phyloP scores from a whole-genome alignment of 2,888 invertebrate genomes.

The Laspeyria flexula region DNA sequence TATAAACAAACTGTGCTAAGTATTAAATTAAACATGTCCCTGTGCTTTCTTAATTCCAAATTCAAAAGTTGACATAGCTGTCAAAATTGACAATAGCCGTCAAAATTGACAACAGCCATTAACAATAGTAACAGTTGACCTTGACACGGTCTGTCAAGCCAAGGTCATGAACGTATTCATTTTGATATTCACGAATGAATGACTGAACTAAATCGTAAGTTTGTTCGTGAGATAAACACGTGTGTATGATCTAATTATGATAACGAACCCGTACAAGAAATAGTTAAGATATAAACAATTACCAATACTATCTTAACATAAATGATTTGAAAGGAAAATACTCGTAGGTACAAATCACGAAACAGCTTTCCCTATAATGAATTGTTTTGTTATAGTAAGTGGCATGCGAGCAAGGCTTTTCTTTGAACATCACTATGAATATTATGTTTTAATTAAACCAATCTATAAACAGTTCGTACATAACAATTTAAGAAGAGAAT shows the following conservation, averaged over 20 bases:
- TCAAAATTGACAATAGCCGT: conserved; percentile 66
- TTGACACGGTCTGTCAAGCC: conserved; percentile 64
- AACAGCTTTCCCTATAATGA: too few relatives aligned
- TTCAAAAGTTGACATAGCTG: conserved; percentile 54
- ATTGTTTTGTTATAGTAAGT: too few relatives aligned
- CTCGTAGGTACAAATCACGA: too few relatives aligned
- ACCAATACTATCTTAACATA: too few relatives aligned
- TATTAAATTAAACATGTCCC: conserved; percentile 19
- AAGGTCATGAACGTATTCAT: conserved; percentile 59
- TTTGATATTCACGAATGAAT: conserved; percentile 42
- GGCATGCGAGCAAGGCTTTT: too few relatives aligned
- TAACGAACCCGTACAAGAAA: too few relatives aligned
- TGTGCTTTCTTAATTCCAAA: conserved; percentile 43
- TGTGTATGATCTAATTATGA: conserved; percentile 37
- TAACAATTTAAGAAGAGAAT: too few relatives aligned
- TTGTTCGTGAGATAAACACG: conserved; percentile 31
- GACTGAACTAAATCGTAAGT: conserved; percentile 31
- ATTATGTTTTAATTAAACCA: too few relatives aligned
- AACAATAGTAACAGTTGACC: conserved; percentile 57
- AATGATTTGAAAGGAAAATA: too few relatives aligned
- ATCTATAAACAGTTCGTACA: too few relatives aligned
- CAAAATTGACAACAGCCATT: conserved; percentile 61
- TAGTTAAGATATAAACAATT: too few relatives aligned
- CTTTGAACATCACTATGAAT: too few relatives aligned
- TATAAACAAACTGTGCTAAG: conserved; percentile 22